Conservation (phyloP, 1,140 invertebrate species). For the Pseudomyrmex concolor region DNA sequence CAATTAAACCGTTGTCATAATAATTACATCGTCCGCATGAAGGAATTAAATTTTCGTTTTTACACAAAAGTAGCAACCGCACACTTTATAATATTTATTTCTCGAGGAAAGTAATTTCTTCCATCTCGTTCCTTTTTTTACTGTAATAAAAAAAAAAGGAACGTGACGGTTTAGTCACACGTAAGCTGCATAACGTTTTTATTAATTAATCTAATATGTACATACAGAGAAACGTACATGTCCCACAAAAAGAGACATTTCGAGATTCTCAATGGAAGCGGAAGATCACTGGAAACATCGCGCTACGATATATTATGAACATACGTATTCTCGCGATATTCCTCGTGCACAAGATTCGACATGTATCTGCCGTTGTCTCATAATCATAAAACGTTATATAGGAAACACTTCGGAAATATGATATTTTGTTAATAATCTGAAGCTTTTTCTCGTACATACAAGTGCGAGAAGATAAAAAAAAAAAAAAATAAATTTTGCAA, state of each 20-base stretch:
- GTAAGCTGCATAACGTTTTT: slow-evolving; percentile 41
- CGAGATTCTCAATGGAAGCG: slow-evolving; percentile 29
- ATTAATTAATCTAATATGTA: slow-evolving; percentile 74
- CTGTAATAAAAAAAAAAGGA: neutral
- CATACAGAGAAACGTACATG: slow-evolving; percentile 56
- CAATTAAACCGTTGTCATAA: slow-evolving; percentile 6
- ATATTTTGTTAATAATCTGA: neutral
- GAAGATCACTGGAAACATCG: slow-evolving; percentile 24
- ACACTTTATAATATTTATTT: slow-evolving; percentile 2
- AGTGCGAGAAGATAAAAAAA: neutral
- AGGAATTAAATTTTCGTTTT: neutral
- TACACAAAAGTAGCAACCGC: neutral
- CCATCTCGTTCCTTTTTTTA: neutral
- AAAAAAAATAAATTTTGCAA: slow-evolving; percentile 50
- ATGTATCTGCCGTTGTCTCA: neutral
- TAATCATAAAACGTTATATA: slow-evolving; percentile 5
- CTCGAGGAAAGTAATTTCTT: slow-evolving; percentile 3
- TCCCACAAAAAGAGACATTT: slow-evolving; percentile 25
- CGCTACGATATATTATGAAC: neutral
- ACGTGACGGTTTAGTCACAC: slow-evolving; percentile 20
- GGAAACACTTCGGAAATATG: neutral
- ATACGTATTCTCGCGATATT: neutral
- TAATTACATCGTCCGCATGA: neutral
- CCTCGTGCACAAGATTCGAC: slow-evolving; percentile 7
- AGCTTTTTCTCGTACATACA: neutral